Conservation (phyloP, 1,140 invertebrate genomes). For the Drosophila guanche region DNA sequence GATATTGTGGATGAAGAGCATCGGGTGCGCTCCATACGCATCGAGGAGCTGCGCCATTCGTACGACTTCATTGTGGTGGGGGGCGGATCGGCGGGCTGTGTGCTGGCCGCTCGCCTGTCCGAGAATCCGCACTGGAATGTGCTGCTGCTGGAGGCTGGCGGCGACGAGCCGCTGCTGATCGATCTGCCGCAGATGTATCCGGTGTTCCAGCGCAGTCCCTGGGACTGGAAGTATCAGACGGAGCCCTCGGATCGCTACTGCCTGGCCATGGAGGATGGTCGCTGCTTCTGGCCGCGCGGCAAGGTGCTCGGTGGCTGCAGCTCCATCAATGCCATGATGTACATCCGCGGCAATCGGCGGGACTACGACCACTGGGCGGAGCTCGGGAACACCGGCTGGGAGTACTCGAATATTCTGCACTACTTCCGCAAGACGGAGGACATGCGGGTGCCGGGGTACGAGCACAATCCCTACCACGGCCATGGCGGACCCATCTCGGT, state of each 20-base stretch:
- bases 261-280: constrained; percentile 86
- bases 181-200: constrained; percentile 91
- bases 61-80: constrained; percentile 93
- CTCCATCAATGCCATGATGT: constrained; percentile 94
- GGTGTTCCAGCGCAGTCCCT: constrained; percentile 87
- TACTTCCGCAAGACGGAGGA: constrained; percentile 92
- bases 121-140: constrained; percentile 89
- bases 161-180: constrained; percentile 89
- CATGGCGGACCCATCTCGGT: constrained; percentile 88
- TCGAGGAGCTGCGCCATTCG: constrained; percentile 84
- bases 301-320: constrained; percentile 93
- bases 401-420: constrained; percentile 90
- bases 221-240: constrained; percentile 92
- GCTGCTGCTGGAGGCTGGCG: constrained; percentile 91
- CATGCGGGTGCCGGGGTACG: constrained; percentile 86
- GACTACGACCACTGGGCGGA: constrained; percentile 94
- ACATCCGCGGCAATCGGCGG: constrained; percentile 91
- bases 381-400: constrained; percentile 89
- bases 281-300: constrained; percentile 89
- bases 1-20: constrained; percentile 88
- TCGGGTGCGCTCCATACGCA: constrained; percentile 84
- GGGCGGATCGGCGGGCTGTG: constrained; percentile 92
- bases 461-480: constrained; percentile 86
- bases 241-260: constrained; percentile 88
- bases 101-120: constrained; percentile 90